Evolutionary conservation across 2,797 vertebrate genomes (phyloP), one percentile per base, ranked within the genome.

Genomic region (Myripristis jacobus): DNA sequence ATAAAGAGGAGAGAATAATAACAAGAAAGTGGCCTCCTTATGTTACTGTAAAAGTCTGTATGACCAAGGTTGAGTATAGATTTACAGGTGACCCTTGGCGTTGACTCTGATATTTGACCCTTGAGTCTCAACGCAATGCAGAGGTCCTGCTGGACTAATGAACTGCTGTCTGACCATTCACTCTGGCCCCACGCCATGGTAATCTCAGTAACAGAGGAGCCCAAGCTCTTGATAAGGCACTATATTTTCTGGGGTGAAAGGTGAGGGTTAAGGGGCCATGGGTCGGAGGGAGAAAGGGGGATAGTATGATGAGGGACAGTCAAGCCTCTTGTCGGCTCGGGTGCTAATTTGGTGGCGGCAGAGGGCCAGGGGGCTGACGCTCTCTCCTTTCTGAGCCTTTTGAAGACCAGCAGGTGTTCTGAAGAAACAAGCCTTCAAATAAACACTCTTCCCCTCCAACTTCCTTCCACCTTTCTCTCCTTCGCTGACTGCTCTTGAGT

Each of bases 341-440:
- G 82, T 15, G 77, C 72, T 83, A 87, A 91, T 90, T 86, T 84
- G 79, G 60, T 83, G 65, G 79, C 74, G 78, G 77, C 67, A 76
- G 65, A 34, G 61, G 79, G 79, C 69, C 65, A 71, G 54, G 25
- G 51, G 59, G 65, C 62, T 63, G 65, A 54, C 69, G n/a, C 50
- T 73, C 58, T 53, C 47, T 54, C 56, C 65, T 61, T 52, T 68
- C 66, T 21, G 55, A 72, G 66, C 62, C 55, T 77, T 79, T 47
- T 66, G 60, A 83, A 77, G 73, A 60, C 59, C 41, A 78, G 72
- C 80, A 85, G 81, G 81, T 85, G 85, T 61, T 81, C 62, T 22
- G 34, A 70, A 70, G 65, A 70, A 31, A 51, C 54, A 29, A 38
- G 43, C 56, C 73, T 70, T 46, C 58, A 67, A 63, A 79, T 61